These are phyloP conservation scores for Lordiphosa stackelbergi DNA, from an alignment of 1,140 invertebrate genomes.

Conservation along the genomic window DNA sequence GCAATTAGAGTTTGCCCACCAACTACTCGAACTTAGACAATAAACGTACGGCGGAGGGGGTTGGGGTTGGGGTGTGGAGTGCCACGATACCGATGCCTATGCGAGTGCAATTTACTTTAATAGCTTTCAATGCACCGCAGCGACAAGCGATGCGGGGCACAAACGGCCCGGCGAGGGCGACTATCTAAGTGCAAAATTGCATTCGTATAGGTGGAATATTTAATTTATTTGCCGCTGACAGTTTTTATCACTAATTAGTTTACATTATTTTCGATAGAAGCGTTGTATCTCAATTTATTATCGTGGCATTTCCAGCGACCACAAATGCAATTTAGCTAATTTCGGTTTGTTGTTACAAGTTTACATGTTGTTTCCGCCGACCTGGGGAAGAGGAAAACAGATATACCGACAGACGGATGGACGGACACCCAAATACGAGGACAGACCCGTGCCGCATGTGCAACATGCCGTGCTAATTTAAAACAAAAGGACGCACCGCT, in stretches of 20 bases:
- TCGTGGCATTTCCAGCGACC: slow-evolving; percentile 46
- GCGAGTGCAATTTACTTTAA: slow-evolving; percentile 69
- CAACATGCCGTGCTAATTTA: slow-evolving; percentile 73
- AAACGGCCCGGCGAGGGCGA: slow-evolving; percentile 18
- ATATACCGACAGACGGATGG: slow-evolving; percentile 9
- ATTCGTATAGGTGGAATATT: slow-evolving; percentile 51
- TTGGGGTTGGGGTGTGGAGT: not conserved
- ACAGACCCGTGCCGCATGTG: slow-evolving; percentile 49
- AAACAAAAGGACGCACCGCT: slow-evolving; percentile 63
- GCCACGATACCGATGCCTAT: not conserved
- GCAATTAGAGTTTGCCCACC: slow-evolving; percentile 62
- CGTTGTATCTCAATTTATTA: slow-evolving; percentile 69
- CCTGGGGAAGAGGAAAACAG: not conserved
- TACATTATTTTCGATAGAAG: slow-evolving; percentile 60
- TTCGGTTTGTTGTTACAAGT: slow-evolving; percentile 50
- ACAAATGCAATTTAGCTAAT: slow-evolving; percentile 70
- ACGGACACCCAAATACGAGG: not conserved
- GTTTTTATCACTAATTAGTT: slow-evolving; percentile 72
- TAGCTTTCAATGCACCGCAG: slow-evolving; percentile 67
- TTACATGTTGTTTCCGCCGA: slow-evolving; percentile 12
- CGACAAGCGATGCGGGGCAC: slow-evolving; percentile 16
- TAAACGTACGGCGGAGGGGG: not conserved
- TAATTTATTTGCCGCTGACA: slow-evolving; percentile 67
- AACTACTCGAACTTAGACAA: slow-evolving; percentile 28
- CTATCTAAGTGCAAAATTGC: slow-evolving; percentile 49